phyloP scores from a whole-genome alignment of 2,113 vertebrate species.

The Lagopus leucura region DNA sequence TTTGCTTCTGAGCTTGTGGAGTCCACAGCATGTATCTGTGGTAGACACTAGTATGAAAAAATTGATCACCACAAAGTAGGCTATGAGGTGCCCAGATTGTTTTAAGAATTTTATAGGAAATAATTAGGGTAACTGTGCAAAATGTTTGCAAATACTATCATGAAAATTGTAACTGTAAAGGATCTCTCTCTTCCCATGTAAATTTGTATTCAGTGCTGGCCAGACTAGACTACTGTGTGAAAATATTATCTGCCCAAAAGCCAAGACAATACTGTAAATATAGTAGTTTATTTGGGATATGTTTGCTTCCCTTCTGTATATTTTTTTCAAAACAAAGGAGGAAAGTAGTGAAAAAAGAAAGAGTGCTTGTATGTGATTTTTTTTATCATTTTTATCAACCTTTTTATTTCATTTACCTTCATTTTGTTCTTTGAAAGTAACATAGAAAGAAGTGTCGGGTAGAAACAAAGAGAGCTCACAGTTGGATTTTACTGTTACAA shows the following conservation, averaged over 20 bases:
- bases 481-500: constrained; percentile 53
- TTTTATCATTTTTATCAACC: neutral
- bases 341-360: neutral
- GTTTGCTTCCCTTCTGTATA: neutral
- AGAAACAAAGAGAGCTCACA: constrained; percentile 50
- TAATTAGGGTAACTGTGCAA: neutral
- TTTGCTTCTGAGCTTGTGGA: neutral
- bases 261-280: constrained; percentile 2
- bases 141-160: neutral
- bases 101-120: neutral
- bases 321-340: neutral
- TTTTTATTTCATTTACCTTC: constrained; percentile 17
- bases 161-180: neutral
- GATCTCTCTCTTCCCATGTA: neutral
- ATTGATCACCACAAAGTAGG: neutral
- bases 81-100: neutral
- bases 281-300: neutral
- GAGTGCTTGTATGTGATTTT: neutral
- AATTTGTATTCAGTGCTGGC: neutral
- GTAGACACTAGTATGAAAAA: neutral
- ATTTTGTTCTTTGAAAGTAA: constrained; percentile 16
- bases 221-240: neutral
- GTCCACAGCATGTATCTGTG: neutral
- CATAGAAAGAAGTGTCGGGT: neutral
- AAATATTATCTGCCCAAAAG: neutral